These are phyloP conservation scores for Drosophila mayaguana DNA, from an alignment of 2,888 invertebrate genomes.

Conservation along the genomic window DNA sequence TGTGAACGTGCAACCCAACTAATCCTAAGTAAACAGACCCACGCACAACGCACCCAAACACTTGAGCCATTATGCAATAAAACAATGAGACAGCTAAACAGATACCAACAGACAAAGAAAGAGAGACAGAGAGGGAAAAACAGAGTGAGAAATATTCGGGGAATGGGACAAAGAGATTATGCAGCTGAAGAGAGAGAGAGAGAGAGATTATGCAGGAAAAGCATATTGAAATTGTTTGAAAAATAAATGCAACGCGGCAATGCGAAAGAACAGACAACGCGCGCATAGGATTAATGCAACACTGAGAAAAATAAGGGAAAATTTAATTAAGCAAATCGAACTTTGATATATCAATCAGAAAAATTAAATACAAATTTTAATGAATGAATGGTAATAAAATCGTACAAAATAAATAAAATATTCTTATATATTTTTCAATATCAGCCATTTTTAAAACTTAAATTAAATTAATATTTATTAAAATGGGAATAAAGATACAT, in stretches of 20 bases:
- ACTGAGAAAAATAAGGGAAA: background rate
- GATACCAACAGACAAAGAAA: background rate
- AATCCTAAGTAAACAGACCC: constrained; percentile 72
- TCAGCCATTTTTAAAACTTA: background rate
- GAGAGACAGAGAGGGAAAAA: constrained; percentile 2
- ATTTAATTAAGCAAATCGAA: background rate
- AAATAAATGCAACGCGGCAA: constrained; percentile 69
- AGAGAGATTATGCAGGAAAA: constrained; percentile 59
- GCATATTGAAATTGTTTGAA: constrained; percentile 80
- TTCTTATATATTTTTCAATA: too few species aligned
- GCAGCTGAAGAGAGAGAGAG: constrained; percentile 33
- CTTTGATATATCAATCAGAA: too few species aligned
- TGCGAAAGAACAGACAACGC: constrained; percentile 31
- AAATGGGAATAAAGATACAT: too few species aligned
- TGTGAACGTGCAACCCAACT: constrained; percentile 44
- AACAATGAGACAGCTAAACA: constrained; percentile 55
- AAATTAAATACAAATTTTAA: too few species aligned
- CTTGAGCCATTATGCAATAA: constrained; percentile 77
- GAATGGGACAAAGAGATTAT: constrained; percentile 47
- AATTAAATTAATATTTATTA: too few species aligned
- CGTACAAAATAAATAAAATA: too few species aligned
- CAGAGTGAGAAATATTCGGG: background rate
- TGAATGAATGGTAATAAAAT: too few species aligned
- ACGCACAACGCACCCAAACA: constrained; percentile 48
- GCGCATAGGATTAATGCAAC: constrained; percentile 62